Base-by-base conservation (phyloP, 2,113 vertebrate genomes). In the Neolamprologus longior region DNA sequence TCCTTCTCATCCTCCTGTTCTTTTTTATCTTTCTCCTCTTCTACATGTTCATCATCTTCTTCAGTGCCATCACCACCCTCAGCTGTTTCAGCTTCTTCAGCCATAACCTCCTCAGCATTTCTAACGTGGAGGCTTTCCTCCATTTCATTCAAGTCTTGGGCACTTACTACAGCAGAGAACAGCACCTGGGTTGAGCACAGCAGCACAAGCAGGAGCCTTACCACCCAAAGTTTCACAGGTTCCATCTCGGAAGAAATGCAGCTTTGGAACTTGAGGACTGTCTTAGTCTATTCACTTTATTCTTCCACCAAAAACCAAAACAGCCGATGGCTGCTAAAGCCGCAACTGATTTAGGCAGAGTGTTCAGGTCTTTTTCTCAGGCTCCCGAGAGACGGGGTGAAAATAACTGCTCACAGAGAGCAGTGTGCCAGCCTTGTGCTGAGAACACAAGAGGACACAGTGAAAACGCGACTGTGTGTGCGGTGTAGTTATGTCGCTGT, bases 141-240 rank as follows among this genome's bases (percentile, higher is more conserved):
- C 26, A 76, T 26, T 7, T 90, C 86, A 5, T 28, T 66, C 79
- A 87, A 71, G 2, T 94, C 91, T 82, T 93, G 86, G 24, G 92
- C 91, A 26, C 80, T 81, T 5, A 82, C 92, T 1, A 76, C 19
- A 2, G 57, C 86, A n/a, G 83, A 63, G 8, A 91, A 84, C 0
- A 83, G 87, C 17, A 50, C 13, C 40, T 92, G 94, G 19, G 93
- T n/a, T 2, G 92, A 88, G 50, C 89, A 94, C 71, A 96, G 86
- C 17, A 96, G 93, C 37, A 90, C 86, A 68, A 95, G 89, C 58
- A 96, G 85, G 55, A 96, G 86, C 7, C 88, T 83, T 37, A 93
- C 31, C 2, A 93, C 5, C 90, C 94, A 94, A 13, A 87, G 31
- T 81, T 50, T 94, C 57, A 90, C 10, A 26, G n/a, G 33, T 5